A percentile compares a stretch with the other conserved stretches of the same genome.
These are phyloP conservation scores for Dysidea cf. avara DNA, from an alignment of 37 sponge, comb jelly and placozoan genomes.

Conservation along the genomic window DNA sequence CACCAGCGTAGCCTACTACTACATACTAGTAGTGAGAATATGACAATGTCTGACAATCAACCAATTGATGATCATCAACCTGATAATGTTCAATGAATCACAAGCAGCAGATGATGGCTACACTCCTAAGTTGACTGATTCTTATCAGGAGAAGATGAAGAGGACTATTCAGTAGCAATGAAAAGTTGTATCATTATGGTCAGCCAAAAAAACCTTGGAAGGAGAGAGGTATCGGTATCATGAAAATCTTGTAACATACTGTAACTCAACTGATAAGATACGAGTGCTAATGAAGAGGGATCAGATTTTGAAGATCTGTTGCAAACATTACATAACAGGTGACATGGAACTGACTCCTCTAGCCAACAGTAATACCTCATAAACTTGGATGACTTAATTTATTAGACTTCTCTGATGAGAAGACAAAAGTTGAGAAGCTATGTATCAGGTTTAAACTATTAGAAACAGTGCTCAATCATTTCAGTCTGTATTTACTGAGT, in stretches of 20 bases:
- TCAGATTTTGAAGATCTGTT: conserved; percentile 85
- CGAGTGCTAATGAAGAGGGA: too few species aligned
- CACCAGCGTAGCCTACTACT: background rate
- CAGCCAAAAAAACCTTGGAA: conserved; percentile 65
- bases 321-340: conserved; percentile 86
- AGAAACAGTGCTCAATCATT: too few species aligned
- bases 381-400: conserved; percentile 90
- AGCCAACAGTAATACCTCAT: conserved; percentile 46
- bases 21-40: background rate
- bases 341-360: conserved; percentile 45
- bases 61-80: background rate
- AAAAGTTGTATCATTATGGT: conserved; percentile 87
- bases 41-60: background rate
- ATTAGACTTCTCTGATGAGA: too few species aligned
- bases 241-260: conserved; percentile 75
- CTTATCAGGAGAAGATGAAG: conserved; percentile 45
- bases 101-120: conserved; percentile 64
- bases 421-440: too few species aligned
- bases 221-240: conserved; percentile 84
- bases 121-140: conserved; percentile 67
- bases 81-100: background rate
- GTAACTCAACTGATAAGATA: conserved; percentile 43
- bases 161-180: conserved; percentile 64
- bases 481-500: too few species aligned
- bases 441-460: too few species aligned